Evolutionary conservation across 2,113 vertebrate species (phyloP).

Genomic region (Rissa tridactyla): DNA sequence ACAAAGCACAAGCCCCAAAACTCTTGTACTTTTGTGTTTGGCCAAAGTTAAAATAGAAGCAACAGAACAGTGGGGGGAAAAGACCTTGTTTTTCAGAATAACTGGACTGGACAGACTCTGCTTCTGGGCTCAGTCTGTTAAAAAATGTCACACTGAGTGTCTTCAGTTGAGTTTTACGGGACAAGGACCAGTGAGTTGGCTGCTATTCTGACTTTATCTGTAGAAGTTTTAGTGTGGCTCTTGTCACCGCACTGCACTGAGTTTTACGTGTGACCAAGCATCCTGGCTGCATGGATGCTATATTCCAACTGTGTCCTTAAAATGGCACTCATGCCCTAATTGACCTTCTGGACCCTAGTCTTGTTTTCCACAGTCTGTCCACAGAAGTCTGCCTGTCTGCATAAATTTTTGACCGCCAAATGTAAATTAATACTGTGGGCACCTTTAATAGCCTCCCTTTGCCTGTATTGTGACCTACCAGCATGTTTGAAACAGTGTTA

Average conservation of each 20-base stretch:
- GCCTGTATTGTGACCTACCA: background rate
- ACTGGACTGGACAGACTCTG: background rate
- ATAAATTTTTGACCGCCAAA: background rate
- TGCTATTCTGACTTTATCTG: background rate
- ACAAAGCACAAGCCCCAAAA: background rate
- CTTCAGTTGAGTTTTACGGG: background rate
- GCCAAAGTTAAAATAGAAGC: background rate
- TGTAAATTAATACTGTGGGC: background rate
- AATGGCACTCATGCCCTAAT: background rate
- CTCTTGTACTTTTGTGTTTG: background rate
- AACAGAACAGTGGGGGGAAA: background rate
- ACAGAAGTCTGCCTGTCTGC: background rate
- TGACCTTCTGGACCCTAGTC: background rate
- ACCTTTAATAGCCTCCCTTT: background rate
- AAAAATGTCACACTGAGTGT: background rate
- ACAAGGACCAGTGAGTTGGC: background rate
- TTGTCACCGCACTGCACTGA: background rate
- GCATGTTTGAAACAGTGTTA: background rate
- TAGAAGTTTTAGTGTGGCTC: background rate
- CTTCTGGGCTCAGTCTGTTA: background rate
- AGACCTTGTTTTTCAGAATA: background rate
- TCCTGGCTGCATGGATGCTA: background rate
- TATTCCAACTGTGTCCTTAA: background rate
- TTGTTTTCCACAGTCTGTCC: background rate
- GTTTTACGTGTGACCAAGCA: background rate